These are phyloP conservation scores for Macrochelys suwanniensis DNA, from an alignment of 2,797 vertebrate species.

Conservation along the genomic window DNA sequence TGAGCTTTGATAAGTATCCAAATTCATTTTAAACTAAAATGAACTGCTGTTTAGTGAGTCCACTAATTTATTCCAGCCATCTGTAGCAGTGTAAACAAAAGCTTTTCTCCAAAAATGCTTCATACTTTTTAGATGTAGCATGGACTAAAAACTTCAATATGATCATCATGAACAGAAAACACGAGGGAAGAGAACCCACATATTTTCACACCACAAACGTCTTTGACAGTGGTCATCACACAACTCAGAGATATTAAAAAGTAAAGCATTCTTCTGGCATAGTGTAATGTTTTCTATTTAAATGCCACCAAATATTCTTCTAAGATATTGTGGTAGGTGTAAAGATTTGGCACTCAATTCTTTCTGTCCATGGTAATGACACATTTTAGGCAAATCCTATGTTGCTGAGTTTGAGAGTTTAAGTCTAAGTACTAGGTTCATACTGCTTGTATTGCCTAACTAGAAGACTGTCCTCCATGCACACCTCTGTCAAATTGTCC, in stretches of 20 bases:
- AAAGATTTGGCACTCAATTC: slow-evolving; percentile 65
- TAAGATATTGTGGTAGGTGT: slow-evolving; percentile 67
- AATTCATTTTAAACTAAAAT: slow-evolving; percentile 80
- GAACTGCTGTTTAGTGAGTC: slow-evolving; percentile 77
- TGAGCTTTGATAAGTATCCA: slow-evolving; percentile 75
- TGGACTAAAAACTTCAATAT: slow-evolving; percentile 65
- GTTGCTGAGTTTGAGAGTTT: slow-evolving; percentile 14
- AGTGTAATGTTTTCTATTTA: slow-evolving; percentile 71
- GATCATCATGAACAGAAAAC: slow-evolving; percentile 42
- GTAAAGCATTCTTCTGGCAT: slow-evolving; percentile 73
- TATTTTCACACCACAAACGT: slow-evolving; percentile 72
- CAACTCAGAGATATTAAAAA: slow-evolving; percentile 70
- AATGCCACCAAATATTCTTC: slow-evolving; percentile 81
- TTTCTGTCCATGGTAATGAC: neutral
- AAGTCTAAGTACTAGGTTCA: neutral
- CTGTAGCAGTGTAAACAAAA: slow-evolving; percentile 79
- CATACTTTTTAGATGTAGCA: slow-evolving; percentile 59
- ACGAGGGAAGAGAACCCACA: neutral
- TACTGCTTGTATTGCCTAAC: neutral
- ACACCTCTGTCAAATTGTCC: neutral
- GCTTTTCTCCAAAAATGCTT: slow-evolving; percentile 76
- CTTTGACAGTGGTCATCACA: slow-evolving; percentile 58
- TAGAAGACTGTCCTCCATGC: neutral
- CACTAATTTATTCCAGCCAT: slow-evolving; percentile 85
- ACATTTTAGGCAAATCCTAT: slow-evolving; percentile 35